phyloP scores from a whole-genome alignment of 2,888 invertebrate genomes.

The Callyntrura sp. region DNA sequence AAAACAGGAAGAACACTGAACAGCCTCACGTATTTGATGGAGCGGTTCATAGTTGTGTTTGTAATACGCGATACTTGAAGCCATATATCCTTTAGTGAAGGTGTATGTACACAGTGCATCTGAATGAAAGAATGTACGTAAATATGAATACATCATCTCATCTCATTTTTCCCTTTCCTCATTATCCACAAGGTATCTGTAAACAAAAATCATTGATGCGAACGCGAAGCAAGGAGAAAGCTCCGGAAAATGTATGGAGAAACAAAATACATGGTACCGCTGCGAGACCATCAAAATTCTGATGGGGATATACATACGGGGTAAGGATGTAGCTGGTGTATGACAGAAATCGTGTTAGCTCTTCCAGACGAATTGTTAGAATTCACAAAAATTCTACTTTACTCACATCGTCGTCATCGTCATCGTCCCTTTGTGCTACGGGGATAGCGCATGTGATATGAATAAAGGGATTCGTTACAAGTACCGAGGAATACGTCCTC shows the following conservation, averaged over 20 bases:
- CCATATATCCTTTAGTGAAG: not conserved
- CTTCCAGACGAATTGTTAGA: conserved; percentile 60
- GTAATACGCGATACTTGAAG: too few species aligned
- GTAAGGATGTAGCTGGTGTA: not conserved
- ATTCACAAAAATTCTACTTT: conserved; percentile 36
- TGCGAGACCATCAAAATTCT: not conserved
- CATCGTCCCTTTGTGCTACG: not conserved
- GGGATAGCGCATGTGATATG: conserved; percentile 17
- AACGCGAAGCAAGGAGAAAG: conserved; percentile 22
- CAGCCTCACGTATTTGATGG: not conserved
- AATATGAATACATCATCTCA: conserved; percentile 2
- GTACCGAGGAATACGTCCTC: not conserved
- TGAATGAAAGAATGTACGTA: not conserved
- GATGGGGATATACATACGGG: not conserved
- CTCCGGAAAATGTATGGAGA: not conserved
- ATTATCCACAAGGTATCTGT: conserved; percentile 61
- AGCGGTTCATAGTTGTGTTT: not conserved
- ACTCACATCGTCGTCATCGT: not conserved
- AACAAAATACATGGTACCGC: not conserved
- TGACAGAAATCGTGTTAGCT: conserved; percentile 59
- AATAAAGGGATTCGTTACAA: conserved; percentile 20
- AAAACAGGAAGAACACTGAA: not conserved
- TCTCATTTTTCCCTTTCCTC: conserved; percentile 50
- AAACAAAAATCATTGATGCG: conserved; percentile 63
- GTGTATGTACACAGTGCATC: not conserved